Evolutionary conservation across 2,888 invertebrate genomes (phyloP), one percentile per base, ranked within the genome.

Genomic region (Nyleta sp.): DNA sequence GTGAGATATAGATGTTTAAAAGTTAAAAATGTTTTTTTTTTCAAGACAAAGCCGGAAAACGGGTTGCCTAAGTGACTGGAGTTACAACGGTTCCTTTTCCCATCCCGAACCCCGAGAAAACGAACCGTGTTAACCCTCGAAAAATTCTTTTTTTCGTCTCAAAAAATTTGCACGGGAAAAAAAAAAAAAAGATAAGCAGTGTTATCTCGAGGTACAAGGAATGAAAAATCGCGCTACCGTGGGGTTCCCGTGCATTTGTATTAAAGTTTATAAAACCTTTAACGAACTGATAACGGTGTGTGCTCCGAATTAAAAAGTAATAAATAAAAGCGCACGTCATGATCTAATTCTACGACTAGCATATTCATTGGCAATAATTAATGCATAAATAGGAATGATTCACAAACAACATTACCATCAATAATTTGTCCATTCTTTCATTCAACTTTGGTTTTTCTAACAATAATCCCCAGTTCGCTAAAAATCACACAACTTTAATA

Each of bases 351-450:
- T 68, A 68, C 28, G 10, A 10, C 48, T 50, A 50, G 33, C 40
- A 20, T 13, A 46, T 31, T 22, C 46, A 22, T 28, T 28, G 2
- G 11, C n/a, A 52, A n/a, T n/a, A 10, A 50, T 18, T 28, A 42
- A 52, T 35, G 6, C 8, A 53, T 53, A 53, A 40, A 46, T 33
- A 57, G 40, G 31, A 38, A 48, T 55, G 20, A 72, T 48, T 44
- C 40, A 33, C 50, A 73, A 24, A 24, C n/a, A 65, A 50, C 44
- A 52, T 59, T 65, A 67, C 74, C 67, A 65, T 67, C 17, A 67
- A 74, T 60, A 74, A 60, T 42, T 65, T 74, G 65, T 74, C 67
- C 67, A 74, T 67, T 73, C 73, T 73, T 73, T 73, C 65, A 65
- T 73, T 64, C 65, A 59, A 73, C 57, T 73, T 73, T 33, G 33